Base-by-base conservation (phyloP, 2,113 vertebrate species). In the Pogona vitticeps region DNA sequence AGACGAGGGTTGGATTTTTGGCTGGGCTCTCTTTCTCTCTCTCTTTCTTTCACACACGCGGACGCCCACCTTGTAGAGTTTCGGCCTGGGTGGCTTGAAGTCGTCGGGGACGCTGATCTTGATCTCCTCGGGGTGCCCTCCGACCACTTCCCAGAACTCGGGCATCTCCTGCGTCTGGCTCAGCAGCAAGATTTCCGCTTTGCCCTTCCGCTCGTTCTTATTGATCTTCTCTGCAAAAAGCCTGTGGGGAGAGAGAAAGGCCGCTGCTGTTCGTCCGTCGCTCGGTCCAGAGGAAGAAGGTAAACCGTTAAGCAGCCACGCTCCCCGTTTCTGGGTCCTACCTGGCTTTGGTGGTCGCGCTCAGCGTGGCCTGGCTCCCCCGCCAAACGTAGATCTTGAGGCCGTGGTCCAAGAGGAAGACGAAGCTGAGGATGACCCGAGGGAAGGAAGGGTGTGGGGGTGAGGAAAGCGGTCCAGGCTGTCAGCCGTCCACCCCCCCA, bases 171-270 rank as follows among this genome's bases (percentile, higher is more conserved):
- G 97, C 81, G 95, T 97, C 80, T 99, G 98, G 33, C 91, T 89
- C 83, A 99, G 92, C 63, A 97, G 95, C 0, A 89, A 94, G 91
- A 99, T 98, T 94, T 99, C 98, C 0, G 98, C 97, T 88, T 98
- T 99, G 46, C 98, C 97, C 87, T 99, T 99, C 9, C 99, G 95
- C 89, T 99, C 98, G 0, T 99, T 99, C 93, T 99, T 99, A 92
- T 99, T 99, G 83, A 99, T 99, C 96, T 99, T 99, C 94, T 99
- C 99, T 0, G 98, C 97, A 76, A 99, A 99, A 65, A 99, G 96
- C 93, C 99, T 99, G 59, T 9, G 26, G 12, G 70, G 71, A 70
- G 3, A 0, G 0, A n/a, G 12, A 28, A 42, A 6, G 21, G 12
- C 0, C 0, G 61, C n/a, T n/a, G n/a, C n/a, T n/a, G n/a, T n/a